These are phyloP conservation scores for Tragelaphus oryx DNA, from an alignment of 2,797 vertebrate genomes.

Conservation along the genomic window DNA sequence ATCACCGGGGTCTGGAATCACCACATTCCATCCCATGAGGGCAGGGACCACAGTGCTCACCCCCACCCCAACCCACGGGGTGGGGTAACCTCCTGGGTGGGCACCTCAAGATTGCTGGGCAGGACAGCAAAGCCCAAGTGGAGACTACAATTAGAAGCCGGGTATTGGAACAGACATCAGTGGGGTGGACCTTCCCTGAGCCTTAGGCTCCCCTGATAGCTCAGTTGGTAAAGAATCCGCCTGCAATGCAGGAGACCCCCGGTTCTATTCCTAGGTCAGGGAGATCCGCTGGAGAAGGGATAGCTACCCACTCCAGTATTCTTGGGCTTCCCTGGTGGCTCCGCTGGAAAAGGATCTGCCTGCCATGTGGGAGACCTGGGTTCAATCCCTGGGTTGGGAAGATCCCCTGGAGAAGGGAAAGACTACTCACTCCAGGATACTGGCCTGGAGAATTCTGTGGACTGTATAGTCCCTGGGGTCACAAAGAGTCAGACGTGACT, in stretches of 20 bases:
- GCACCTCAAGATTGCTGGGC: neutral
- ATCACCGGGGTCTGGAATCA: no score
- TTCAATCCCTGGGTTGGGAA: neutral
- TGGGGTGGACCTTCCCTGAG: neutral
- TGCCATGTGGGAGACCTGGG: neutral
- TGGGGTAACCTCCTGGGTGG: no score
- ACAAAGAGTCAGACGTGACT: rapidly evolving
- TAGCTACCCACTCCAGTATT: neutral
- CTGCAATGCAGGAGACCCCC: neutral
- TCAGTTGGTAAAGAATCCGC: neutral
- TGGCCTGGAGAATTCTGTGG: neutral
- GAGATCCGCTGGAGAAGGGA: neutral
- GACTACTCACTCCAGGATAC: neutral
- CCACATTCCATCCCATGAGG: neutral
- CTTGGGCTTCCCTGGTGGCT: neutral
- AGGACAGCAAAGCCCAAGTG: neutral
- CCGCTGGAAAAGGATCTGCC: neutral
- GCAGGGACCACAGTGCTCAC: neutral
- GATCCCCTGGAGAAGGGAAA: neutral
- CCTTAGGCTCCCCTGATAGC: neutral
- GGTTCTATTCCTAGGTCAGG: neutral
- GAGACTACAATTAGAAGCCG: neutral
- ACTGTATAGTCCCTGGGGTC: neutral
- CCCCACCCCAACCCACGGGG: no score
- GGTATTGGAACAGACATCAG: neutral